These are phyloP conservation scores for Thaumetopoea pityocampa DNA, from an alignment of 1,140 invertebrate species.

Conservation along the genomic window DNA sequence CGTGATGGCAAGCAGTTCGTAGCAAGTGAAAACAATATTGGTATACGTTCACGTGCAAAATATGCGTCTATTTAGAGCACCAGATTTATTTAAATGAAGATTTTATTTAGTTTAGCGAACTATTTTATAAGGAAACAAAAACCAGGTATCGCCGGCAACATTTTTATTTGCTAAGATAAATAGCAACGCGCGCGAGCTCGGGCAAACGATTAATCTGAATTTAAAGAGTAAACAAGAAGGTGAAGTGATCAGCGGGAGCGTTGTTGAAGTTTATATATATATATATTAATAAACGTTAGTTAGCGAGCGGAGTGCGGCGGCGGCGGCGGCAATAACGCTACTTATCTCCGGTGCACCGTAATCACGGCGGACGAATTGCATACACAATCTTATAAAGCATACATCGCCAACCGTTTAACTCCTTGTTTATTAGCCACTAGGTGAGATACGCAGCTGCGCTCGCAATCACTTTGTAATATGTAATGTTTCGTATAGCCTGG, in stretches of 20 bases:
- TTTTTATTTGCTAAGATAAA: conserved; percentile 44
- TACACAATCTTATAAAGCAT: conserved; percentile 30
- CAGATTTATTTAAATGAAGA: no score
- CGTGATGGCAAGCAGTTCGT: conserved; percentile 5
- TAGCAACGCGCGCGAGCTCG: conserved; percentile 35
- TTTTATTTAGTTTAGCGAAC: no score
- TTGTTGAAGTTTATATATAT: conserved; percentile 73
- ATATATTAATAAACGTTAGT: conserved; percentile 75
- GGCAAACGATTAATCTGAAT: conserved; percentile 71
- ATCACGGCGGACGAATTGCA: conserved; percentile 52
- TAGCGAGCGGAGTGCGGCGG: conserved; percentile 52
- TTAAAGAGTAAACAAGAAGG: conserved; percentile 70
- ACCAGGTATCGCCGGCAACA: background rate
- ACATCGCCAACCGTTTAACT: conserved; percentile 3
- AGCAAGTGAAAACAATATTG: conserved; percentile 5
- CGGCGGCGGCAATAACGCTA: conserved; percentile 58
- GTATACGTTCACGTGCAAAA: no score
- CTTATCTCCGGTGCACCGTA: conserved; percentile 63
- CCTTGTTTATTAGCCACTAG: conserved; percentile 1
- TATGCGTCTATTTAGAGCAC: no score
- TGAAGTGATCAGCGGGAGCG: conserved; percentile 70
- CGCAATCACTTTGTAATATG: background rate
- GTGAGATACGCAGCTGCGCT: background rate
- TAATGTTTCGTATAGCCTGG: no score
- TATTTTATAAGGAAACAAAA: conserved; percentile 2